A percentile compares a stretch with the other conserved stretches of the same genome.
Evolutionary conservation across 2,113 vertebrate genomes (phyloP).

Genomic region (Calonectris borealis): DNA sequence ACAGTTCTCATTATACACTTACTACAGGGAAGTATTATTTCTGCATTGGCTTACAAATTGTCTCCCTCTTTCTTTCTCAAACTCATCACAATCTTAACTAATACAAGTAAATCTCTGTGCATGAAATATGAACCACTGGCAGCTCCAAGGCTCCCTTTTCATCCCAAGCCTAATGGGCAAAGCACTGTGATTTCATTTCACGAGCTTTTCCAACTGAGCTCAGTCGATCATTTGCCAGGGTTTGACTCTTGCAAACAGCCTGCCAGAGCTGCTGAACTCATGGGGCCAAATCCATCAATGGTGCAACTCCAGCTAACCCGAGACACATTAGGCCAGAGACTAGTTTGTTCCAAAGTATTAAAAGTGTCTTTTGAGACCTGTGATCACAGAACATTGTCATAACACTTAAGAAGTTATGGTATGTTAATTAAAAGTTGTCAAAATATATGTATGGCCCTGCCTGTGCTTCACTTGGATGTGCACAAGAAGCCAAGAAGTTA

Average conservation of each 20-base stretch:
- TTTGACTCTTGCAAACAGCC: constrained; percentile 43
- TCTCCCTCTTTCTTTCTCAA: constrained; percentile 44
- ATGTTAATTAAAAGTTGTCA: constrained; percentile 25
- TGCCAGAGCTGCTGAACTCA: constrained; percentile 30
- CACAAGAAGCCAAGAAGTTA: background rate
- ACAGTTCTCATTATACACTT: constrained; percentile 47
- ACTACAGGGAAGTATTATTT: constrained; percentile 63
- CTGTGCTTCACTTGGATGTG: background rate
- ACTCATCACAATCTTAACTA: constrained; percentile 54
- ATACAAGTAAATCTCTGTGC: constrained; percentile 57
- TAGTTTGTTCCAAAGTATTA: constrained; percentile 13
- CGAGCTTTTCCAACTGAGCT: constrained; percentile 60
- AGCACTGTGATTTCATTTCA: constrained; percentile 64
- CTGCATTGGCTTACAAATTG: constrained; percentile 50
- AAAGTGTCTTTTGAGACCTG: background rate
- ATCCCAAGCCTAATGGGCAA: constrained; percentile 58
- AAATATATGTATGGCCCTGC: background rate
- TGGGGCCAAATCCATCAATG: constrained; percentile 14
- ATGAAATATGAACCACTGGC: constrained; percentile 66
- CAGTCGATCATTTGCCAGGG: constrained; percentile 42
- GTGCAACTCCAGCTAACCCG: constrained; percentile 6
- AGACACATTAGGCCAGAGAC: background rate
- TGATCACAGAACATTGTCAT: constrained; percentile 9
- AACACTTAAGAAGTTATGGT: constrained; percentile 2
- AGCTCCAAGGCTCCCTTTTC: constrained; percentile 56